Evolutionary conservation across 2,113 vertebrate genomes (phyloP), one percentile per base, ranked within the genome.

Genomic region (Leiothrix lutea): DNA sequence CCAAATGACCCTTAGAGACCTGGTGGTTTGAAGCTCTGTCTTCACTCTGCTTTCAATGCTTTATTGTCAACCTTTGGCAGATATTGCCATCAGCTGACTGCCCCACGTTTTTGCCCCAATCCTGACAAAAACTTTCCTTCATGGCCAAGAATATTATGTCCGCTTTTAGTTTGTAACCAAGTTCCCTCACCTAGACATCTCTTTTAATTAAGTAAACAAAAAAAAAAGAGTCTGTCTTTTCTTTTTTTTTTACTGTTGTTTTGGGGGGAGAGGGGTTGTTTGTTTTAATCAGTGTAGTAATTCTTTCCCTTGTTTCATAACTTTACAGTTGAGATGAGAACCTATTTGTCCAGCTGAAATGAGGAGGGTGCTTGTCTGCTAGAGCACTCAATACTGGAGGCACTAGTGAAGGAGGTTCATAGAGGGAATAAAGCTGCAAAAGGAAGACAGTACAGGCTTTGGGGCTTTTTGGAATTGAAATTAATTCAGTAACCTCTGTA

Each of bases 311-410:
- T 71, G 50, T 78, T 95, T 80, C 60, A 73, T 62, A 92, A 86
- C 67, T 80, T 96, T 78, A 44, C 33, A 88, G 64, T 57, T 71
- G 67, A 75, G 74, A 42, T 62, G 67, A 86, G 56, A 86, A 44
- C n/a, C 40, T 96, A 14, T 83, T 95, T 96, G 75, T 93, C 65
- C 40, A 74, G 61, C 79, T 90, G 62, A 94, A 92, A 84, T 42
- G 62, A 54, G 71, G 36, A 77, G 23, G 7, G 29, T 71, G 29
- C n/a, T 94, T 77, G 33, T 89, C 58, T 90, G 44, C 44, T 72
- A 14, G 50, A 83, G 57, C 38, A 50, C 45, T 80, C 44, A 7
- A 18, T 89, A 72, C 71, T 88, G 38, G 33, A 88, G 45, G 58
- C 62, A 21, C 17, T 67, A 51, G 26, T 28, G 72, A 85, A 87